Conservation (phyloP, 2,113 vertebrate species). For the Progne subis region DNA sequence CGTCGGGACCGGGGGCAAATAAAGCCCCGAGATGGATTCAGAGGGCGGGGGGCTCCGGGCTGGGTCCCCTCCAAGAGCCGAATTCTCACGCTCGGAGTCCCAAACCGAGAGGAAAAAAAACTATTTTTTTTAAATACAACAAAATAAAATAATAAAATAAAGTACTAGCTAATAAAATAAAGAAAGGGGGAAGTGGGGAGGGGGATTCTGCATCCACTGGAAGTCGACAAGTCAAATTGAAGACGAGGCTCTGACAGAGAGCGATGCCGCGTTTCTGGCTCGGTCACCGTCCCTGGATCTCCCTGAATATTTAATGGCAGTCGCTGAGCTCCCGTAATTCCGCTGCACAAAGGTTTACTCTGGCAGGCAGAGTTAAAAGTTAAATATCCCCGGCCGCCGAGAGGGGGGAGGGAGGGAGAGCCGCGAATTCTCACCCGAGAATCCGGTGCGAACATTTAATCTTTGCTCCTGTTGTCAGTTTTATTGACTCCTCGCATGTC, state of each 20-base stretch:
- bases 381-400: too few relatives aligned
- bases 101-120: too few relatives aligned
- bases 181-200: rapidly evolving
- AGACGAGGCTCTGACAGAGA: slow-evolving; percentile 11
- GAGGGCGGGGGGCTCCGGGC: too few relatives aligned
- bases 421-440: slow-evolving; percentile 8
- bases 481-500: slow-evolving; percentile 35
- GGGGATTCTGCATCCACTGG: not conserved
- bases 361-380: too few relatives aligned
- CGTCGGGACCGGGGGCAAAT: too few relatives aligned
- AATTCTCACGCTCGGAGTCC: not conserved
- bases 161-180: not conserved
- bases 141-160: not conserved
- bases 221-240: not conserved
- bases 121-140: too few relatives aligned
- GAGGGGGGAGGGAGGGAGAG: not conserved
- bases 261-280: slow-evolving; percentile 3
- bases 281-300: slow-evolving; percentile 10
- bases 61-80: not conserved
- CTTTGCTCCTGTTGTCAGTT: slow-evolving; percentile 43
- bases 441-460: slow-evolving; percentile 49
- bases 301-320: slow-evolving; percentile 79
- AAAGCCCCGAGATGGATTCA: too few relatives aligned
- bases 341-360: too few relatives aligned
- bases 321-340: too few relatives aligned